These are phyloP conservation scores for Ictalurus furcatus DNA, from an alignment of 2,113 vertebrate species.

Conservation along the genomic window DNA sequence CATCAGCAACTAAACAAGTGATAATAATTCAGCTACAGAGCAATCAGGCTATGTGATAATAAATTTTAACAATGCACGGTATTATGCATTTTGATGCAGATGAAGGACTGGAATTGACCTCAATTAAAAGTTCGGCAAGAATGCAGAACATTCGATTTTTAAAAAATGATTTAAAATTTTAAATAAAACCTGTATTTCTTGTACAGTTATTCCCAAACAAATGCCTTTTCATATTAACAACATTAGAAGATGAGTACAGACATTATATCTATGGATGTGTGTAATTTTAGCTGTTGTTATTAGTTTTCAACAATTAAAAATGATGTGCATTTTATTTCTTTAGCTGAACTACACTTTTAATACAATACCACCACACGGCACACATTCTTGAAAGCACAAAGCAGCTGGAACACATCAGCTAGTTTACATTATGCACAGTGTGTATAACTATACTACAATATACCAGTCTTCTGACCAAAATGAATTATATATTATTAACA, in stretches of 20 bases:
- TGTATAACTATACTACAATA: not conserved
- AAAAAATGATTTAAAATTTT: not conserved
- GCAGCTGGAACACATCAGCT: not conserved
- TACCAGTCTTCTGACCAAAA: not conserved
- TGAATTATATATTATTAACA: not conserved
- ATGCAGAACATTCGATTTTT: not conserved
- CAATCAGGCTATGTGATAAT: not conserved
- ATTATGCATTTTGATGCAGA: too few relatives aligned
- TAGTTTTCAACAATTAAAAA: not conserved
- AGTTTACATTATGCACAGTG: not conserved
- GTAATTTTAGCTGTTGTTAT: not conserved
- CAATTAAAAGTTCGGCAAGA: too few relatives aligned
- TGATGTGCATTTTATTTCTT: not conserved
- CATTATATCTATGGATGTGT: not conserved
- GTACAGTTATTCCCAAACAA: not conserved
- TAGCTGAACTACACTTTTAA: not conserved
- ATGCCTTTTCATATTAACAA: not conserved
- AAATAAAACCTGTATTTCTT: not conserved
- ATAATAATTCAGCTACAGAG: not conserved
- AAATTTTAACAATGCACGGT: not conserved
- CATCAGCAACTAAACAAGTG: not conserved
- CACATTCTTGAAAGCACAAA: not conserved
- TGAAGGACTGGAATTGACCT: too few relatives aligned
- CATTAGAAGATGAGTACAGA: not conserved
- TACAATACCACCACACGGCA: not conserved